A percentile compares a stretch with the other conserved stretches of the same genome.
These are phyloP conservation scores for Danio jaintianensis DNA, from an alignment of 2,797 vertebrate genomes.

Conservation along the genomic window DNA sequence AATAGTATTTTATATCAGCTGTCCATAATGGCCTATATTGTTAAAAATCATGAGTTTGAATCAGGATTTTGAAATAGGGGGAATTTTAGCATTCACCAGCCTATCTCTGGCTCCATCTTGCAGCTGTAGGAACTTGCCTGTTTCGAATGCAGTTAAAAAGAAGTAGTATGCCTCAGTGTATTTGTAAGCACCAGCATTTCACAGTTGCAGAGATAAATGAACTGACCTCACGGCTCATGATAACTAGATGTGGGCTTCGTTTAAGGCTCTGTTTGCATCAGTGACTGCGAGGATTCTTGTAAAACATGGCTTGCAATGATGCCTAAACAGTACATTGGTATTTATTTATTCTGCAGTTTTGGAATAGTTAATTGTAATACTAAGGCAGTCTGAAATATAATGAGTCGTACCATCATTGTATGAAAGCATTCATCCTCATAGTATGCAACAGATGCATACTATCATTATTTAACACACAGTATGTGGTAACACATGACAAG, in stretches of 20 bases:
- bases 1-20: neutral
- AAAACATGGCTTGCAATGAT: neutral
- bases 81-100: conserved; percentile 55
- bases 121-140: conserved; percentile 55
- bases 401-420: neutral
- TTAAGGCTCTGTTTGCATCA: neutral
- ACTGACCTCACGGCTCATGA: conserved; percentile 52
- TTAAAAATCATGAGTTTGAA: neutral
- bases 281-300: neutral
- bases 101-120: conserved; percentile 79
- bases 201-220: conserved; percentile 49
- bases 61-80: neutral
- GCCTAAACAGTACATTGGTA: neutral
- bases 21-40: neutral
- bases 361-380: neutral
- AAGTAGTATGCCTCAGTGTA: conserved; percentile 59
- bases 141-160: conserved; percentile 54
- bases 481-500: neutral
- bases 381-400: too few relatives aligned
- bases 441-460: neutral
- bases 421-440: neutral
- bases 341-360: neutral
- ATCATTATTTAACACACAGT: neutral
- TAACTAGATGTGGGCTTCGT: neutral
- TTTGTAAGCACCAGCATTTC: conserved; percentile 59